Evolutionary conservation across 2,113 vertebrate genomes (phyloP), one percentile per base, ranked within the genome.

Genomic region (Pycnonotus jocosus): DNA sequence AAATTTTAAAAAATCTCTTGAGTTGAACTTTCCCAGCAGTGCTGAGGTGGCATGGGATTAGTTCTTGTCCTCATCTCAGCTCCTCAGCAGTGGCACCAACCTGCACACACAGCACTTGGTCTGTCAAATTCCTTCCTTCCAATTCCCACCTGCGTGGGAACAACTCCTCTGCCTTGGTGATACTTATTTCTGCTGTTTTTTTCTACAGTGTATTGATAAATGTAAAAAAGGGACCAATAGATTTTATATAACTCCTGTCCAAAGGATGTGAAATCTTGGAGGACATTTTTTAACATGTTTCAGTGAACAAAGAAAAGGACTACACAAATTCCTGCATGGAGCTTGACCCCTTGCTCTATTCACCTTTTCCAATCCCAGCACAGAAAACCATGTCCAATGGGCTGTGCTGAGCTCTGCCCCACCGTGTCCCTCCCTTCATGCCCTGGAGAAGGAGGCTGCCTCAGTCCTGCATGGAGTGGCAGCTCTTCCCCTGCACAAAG

Each of bases 381-480:
- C 28, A 81, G 64, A 81, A 56, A 50, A 20, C 0, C 0, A 30
- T 30, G 14, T 4, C 37, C 24, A 38, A 2, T 0, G 0, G 19
- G 40, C 57, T 64, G 21, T 33, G 64, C 27, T 28, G 44, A 81
- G 42, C 11, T 88, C 28, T 72, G 33, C 15, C 2, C 3, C 58
- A 86, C 23, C 0, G 0, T 11, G 45, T 61, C 48, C 21, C 24
- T 25, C 25, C 28, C 54, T 68, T 48, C 23, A 7, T 3, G 9
- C 24, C 58, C 40, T 45, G 50, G 8, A 83, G 86, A 58, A 91
- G 54, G 61, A 79, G 21, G 3, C 18, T 42, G 50, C 33, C 30
- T 50, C 44, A 44, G 17, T 44, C 44, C 44, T 44, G 60, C 54
- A 44, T 1, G 15, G 33, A 58, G 31, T 1, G 2, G 64, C 82